Evolutionary conservation across 2,797 vertebrate genomes (phyloP), one percentile per base, ranked within the genome.

Genomic region (Gorsachius magnificus): DNA sequence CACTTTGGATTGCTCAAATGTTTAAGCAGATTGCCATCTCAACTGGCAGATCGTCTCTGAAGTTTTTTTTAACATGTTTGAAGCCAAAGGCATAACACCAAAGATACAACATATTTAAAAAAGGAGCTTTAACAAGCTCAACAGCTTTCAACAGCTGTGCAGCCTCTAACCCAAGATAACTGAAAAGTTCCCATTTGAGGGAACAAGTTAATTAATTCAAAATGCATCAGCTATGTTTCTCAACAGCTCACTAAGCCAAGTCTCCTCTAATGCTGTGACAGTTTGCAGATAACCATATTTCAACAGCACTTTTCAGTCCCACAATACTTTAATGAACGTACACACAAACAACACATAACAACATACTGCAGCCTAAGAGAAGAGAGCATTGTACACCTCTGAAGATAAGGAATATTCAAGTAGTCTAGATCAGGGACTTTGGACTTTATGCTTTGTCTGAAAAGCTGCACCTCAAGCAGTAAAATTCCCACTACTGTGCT

Each of bases 381-480:
- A 92, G 89, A 91, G 10, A 48, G 48, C 46, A 81, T 9, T 91
- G 53, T 70, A 57, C 69, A 51, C 14, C 50, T 90, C 50, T 50
- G 63, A 89, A 90, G 93, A 93, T 95, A 96, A 96, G 75, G 21
- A 87, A 69, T 81, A 84, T 31, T 65, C 36, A 91, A 72, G 53
- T 64, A 91, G 54, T 46, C 76, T 68, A 83, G 26, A 48, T 57
- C 61, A 74, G 33, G 76, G 82, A 97, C 86, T 90, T 95, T 61
- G 86, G 81, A 96, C 87, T 89, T 88, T 16, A 80, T 63, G 72
- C 38, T 43, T 93, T 1, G 2, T 31, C 76, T 93, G 87, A 92
- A 94, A 85, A 89, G 70, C 87, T 90, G 66, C 26, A 81, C 72
- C 71, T 91, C 74, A 50, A 89, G 90, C 78, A 90, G 74, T 82